Percentiles rank a stretch among this genome's conserved stretches.
These are phyloP conservation scores for Notolabrus celidotus DNA, from an alignment of 2,797 vertebrate genomes.

Conservation along the genomic window DNA sequence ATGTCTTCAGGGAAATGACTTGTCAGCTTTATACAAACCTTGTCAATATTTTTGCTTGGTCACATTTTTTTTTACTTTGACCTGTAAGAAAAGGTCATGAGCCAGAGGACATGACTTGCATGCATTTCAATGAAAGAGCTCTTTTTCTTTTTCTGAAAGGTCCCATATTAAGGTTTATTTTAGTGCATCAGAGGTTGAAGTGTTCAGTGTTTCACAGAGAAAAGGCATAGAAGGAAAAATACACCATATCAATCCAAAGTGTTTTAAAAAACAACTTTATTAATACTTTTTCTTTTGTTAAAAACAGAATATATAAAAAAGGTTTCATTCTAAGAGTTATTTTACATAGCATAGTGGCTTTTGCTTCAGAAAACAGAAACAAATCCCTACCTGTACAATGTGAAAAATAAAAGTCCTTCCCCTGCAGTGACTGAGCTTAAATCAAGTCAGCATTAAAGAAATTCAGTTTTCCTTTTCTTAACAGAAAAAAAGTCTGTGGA, in stretches of 20 bases:
- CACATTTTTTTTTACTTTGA: not conserved
- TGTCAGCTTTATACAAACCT: too few relatives aligned
- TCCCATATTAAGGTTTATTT: not conserved
- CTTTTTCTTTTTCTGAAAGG: not conserved
- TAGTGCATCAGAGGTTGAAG: not conserved
- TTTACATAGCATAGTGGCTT: conserved; percentile 88
- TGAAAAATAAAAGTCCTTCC: conserved; percentile 87
- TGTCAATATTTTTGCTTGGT: not conserved
- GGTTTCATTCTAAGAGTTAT: conserved; percentile 75
- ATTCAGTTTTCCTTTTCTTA: conserved; percentile 76
- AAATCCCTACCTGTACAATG: conserved; percentile 91
- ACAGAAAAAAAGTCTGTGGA: conserved; percentile 91
- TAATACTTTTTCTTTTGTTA: conserved; percentile 83
- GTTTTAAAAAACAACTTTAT: conserved; percentile 81
- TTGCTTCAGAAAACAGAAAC: conserved; percentile 97
- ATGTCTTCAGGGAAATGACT: not conserved
- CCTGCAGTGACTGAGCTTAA: conserved; percentile 89
- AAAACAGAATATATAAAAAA: conserved; percentile 79
- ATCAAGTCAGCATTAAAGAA: conserved; percentile 90
- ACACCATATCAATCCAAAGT: not conserved
- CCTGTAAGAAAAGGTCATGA: not conserved
- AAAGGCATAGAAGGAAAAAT: not conserved
- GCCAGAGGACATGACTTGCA: not conserved
- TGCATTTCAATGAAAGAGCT: not conserved
- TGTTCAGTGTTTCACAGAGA: not conserved